phyloP scores from a whole-genome alignment of 2,113 vertebrate genomes.

The Puffinus mauretanicus region DNA sequence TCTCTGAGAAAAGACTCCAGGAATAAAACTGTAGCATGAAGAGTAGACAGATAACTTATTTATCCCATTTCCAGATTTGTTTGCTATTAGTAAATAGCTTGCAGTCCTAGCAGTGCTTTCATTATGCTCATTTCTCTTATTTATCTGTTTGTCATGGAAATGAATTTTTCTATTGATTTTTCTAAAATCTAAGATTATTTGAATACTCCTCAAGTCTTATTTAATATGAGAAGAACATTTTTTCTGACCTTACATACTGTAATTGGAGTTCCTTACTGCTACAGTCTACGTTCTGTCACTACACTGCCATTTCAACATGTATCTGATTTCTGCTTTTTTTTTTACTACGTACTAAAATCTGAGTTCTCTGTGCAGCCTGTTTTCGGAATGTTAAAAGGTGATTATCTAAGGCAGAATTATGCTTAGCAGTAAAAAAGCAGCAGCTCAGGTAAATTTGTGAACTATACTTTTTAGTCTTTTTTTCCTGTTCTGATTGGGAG shows the following conservation, averaged over 20 bases:
- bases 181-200: background rate
- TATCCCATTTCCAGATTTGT: background rate
- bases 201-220: background rate
- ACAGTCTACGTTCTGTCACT: background rate
- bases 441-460: background rate
- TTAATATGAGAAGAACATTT: background rate
- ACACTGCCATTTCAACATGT: background rate
- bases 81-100: background rate
- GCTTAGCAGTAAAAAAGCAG: background rate
- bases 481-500: background rate
- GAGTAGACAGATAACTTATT: background rate
- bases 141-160: background rate
- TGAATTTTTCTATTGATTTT: background rate
- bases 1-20: background rate
- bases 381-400: background rate
- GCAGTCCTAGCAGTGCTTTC: background rate
- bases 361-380: background rate
- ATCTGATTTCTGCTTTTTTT: background rate
- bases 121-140: background rate
- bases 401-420: constrained; percentile 9
- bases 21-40: background rate
- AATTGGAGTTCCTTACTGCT: background rate
- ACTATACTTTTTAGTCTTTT: background rate
- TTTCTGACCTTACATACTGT: background rate
- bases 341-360: background rate